These are phyloP conservation scores for Probosciger aterrimus DNA, from an alignment of 2,113 vertebrate species.

Conservation along the genomic window DNA sequence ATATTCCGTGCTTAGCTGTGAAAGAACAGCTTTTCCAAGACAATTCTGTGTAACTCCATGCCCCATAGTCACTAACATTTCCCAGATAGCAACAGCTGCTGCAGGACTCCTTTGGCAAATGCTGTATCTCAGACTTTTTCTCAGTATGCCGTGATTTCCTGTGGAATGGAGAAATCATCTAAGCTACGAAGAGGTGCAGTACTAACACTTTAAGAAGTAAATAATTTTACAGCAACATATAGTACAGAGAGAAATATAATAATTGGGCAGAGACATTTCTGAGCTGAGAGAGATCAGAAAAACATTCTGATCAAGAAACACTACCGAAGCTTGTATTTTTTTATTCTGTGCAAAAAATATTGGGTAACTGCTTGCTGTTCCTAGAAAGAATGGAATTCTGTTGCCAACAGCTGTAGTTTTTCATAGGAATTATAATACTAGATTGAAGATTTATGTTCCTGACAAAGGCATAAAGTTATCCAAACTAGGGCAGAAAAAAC, in stretches of 20 bases:
- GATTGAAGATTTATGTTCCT: constrained; percentile 59
- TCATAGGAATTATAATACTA: constrained; percentile 66
- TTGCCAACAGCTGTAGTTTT: constrained; percentile 74
- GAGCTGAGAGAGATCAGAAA: background rate
- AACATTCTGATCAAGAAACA: constrained; percentile 20
- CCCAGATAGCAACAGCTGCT: background rate
- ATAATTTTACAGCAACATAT: background rate
- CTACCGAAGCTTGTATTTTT: background rate
- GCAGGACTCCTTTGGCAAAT: background rate
- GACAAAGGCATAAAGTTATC: constrained; percentile 46
- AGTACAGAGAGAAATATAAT: background rate
- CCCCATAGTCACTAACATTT: background rate
- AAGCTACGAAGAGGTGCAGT: background rate
- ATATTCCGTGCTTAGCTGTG: background rate
- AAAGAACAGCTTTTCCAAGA: background rate
- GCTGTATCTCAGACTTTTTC: background rate
- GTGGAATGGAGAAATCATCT: background rate
- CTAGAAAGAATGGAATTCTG: constrained; percentile 74
- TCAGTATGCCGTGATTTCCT: background rate
- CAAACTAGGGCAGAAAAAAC: constrained; percentile 18
- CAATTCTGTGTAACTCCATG: background rate
- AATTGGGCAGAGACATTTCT: background rate
- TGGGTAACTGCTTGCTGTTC: constrained; percentile 63
- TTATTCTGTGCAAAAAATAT: constrained; percentile 26
- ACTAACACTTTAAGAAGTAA: background rate